These are phyloP conservation scores for Sula dactylatra DNA, from an alignment of 2,113 vertebrate genomes.

Conservation along the genomic window DNA sequence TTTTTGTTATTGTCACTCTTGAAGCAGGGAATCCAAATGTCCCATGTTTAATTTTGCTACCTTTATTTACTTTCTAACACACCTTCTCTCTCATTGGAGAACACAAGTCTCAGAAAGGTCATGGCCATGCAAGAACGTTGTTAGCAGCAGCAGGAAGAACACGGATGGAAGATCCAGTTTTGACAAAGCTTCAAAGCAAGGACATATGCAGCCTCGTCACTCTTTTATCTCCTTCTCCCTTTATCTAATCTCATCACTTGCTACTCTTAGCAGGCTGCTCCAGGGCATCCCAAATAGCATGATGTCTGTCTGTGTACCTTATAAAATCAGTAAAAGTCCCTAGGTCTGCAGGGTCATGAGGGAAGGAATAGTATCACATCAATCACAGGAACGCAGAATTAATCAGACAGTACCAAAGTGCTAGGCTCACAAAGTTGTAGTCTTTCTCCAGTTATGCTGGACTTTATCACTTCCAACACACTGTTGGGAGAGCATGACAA, in stretches of 20 bases:
- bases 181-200: neutral
- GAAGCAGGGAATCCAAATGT: neutral
- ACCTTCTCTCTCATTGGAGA: neutral
- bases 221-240: neutral
- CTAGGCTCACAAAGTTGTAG: neutral
- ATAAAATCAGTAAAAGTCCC: neutral
- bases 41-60: neutral
- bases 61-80: neutral
- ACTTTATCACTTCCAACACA: neutral
- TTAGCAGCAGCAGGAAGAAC: neutral
- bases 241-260: neutral
- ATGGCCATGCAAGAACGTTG: neutral
- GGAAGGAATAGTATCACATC: neutral
- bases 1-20: neutral
- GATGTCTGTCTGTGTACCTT: neutral
- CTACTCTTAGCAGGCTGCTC: neutral
- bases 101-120: neutral
- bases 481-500: neutral
- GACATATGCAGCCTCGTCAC: neutral
- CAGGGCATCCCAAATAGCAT: neutral
- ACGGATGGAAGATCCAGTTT: neutral
- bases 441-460: neutral
- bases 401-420: neutral
- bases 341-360: neutral
- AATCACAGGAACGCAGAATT: neutral